These are phyloP conservation scores for Tenodera sinensis DNA, from an alignment of 2,888 invertebrate species.

Conservation along the genomic window DNA sequence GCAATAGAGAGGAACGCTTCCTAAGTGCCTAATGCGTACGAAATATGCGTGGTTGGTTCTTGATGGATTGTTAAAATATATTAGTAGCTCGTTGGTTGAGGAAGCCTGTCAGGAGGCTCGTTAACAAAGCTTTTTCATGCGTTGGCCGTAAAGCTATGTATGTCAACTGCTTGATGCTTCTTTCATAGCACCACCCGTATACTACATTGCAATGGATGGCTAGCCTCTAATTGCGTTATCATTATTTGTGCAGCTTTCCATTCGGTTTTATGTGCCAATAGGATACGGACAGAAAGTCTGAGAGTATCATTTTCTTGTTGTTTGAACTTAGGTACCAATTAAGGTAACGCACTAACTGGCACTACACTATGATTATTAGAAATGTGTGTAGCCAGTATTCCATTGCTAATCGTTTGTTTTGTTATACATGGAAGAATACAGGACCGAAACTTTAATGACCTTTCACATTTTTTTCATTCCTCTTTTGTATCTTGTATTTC, in stretches of 20 bases:
- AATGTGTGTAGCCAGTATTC: too few relatives aligned
- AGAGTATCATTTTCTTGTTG: too few relatives aligned
- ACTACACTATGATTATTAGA: too few relatives aligned
- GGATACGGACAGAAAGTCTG: too few relatives aligned
- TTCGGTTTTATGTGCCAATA: background rate
- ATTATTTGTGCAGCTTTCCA: background rate
- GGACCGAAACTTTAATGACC: too few relatives aligned
- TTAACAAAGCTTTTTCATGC: slow-evolving; percentile 4
- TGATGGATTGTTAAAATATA: slow-evolving; percentile 13
- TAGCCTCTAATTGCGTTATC: background rate
- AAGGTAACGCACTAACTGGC: too few relatives aligned
- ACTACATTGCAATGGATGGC: background rate
- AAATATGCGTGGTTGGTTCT: background rate
- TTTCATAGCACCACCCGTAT: background rate
- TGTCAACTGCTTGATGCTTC: background rate
- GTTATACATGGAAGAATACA: too few relatives aligned
- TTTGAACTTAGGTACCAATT: too few relatives aligned
- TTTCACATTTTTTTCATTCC: too few relatives aligned
- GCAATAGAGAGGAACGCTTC: background rate
- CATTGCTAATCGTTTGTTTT: too few relatives aligned
- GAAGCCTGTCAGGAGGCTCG: slow-evolving; percentile 8
- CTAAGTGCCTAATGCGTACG: background rate
- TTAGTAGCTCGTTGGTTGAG: background rate
- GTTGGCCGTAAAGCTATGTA: background rate
- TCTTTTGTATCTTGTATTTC: too few relatives aligned